Evolutionary conservation across 2,797 vertebrate species (phyloP).

Genomic region (Cyclopterus lumpus): DNA sequence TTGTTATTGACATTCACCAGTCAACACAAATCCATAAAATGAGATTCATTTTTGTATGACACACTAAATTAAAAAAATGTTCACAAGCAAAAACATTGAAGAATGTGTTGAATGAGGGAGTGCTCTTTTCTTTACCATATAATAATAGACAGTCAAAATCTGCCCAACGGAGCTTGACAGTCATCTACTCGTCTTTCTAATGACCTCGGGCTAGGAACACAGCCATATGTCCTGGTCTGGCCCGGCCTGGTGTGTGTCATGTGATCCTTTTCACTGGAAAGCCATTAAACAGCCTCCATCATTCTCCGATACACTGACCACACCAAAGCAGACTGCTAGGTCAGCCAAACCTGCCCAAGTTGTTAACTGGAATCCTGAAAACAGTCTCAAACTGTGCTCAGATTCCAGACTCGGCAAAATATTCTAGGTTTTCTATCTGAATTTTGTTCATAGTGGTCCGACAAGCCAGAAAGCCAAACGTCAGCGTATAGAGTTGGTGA

Average conservation of each 20-base stretch:
- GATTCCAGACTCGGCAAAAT: conserved; percentile 18
- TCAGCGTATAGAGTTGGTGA: neutral
- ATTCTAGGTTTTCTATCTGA: neutral
- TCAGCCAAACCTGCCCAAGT: conserved; percentile 28
- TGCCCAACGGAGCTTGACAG: neutral
- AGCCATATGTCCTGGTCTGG: conserved; percentile 61
- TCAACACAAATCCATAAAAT: neutral
- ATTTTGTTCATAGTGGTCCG: neutral
- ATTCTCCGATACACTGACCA: conserved; percentile 49
- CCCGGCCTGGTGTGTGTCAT: conserved; percentile 52
- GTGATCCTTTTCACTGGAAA: conserved; percentile 64
- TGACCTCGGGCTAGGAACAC: conserved; percentile 56
- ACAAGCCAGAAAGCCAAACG: conserved; percentile 10
- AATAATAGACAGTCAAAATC: neutral
- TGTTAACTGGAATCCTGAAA: conserved; percentile 31
- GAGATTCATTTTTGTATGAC: neutral
- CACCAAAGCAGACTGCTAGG: conserved; percentile 34
- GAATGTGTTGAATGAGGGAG: neutral
- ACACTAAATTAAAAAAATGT: neutral
- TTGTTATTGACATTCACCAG: neutral
- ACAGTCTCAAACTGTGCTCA: conserved; percentile 24
- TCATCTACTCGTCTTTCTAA: conserved; percentile 33
- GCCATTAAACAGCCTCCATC: conserved; percentile 56
- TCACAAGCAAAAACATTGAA: neutral
- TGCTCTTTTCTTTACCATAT: neutral